A percentile compares a stretch with the other conserved stretches of the same genome.
phyloP scores from a whole-genome alignment of 2,113 vertebrate species.

The Halcyon malimbica region DNA sequence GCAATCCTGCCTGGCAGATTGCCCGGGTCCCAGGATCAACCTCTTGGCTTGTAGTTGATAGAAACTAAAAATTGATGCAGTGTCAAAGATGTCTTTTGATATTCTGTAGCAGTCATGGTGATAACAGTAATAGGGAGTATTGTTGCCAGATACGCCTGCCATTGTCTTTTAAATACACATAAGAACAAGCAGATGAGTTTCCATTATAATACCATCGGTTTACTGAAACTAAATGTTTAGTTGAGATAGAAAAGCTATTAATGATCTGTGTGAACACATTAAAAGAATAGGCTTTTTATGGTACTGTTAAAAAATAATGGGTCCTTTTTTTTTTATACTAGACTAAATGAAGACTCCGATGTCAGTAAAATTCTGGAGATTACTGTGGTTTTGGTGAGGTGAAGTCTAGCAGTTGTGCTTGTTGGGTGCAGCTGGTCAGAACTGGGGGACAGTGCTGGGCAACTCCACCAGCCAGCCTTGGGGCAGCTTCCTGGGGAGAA shows the following conservation, averaged over 20 bases:
- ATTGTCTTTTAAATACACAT: background rate
- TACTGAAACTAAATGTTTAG: background rate
- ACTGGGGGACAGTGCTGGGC: background rate
- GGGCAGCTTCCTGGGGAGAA: background rate
- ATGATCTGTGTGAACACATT: background rate
- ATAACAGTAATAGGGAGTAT: background rate
- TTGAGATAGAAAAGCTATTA: background rate
- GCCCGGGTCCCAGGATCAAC: background rate
- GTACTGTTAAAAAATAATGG: background rate
- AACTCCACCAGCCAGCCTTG: background rate
- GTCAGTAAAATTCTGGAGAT: background rate
- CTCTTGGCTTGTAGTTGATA: rapidly evolving
- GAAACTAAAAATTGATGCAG: background rate
- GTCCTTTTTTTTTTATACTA: background rate
- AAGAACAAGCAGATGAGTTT: background rate
- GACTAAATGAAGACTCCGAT: background rate
- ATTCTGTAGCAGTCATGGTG: background rate
- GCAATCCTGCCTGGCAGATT: background rate
- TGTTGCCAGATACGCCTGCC: background rate
- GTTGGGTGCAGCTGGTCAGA: background rate
- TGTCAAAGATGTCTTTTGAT: background rate
- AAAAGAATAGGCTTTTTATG: background rate
- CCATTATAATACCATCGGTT: background rate
- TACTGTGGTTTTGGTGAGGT: background rate
- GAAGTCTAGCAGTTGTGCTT: background rate